These are phyloP conservation scores for Tenualosa ilisha DNA, from an alignment of 2,797 vertebrate genomes.

Conservation along the genomic window DNA sequence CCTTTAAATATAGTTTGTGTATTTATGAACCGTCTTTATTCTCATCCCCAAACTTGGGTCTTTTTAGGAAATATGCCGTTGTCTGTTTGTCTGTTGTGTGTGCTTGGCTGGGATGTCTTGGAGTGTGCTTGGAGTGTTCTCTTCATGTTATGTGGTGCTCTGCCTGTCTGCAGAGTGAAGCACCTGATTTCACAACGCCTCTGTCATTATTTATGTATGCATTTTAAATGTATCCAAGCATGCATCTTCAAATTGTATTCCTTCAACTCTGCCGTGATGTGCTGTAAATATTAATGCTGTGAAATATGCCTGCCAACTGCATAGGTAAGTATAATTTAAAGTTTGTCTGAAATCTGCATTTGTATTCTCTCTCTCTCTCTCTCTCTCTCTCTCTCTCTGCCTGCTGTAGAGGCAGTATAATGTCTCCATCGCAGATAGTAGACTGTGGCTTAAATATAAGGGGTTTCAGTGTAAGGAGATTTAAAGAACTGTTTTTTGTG, in stretches of 20 bases:
- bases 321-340: slow-evolving; percentile 53
- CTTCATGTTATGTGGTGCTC: slow-evolving; percentile 30
- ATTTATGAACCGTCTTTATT: neutral
- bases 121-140: slow-evolving; percentile 23
- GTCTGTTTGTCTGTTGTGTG: neutral
- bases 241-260: slow-evolving; percentile 54
- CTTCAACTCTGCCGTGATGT: slow-evolving; percentile 50
- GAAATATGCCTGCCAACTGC: slow-evolving; percentile 52
- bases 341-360: slow-evolving; percentile 52
- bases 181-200: slow-evolving; percentile 53
- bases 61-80: slow-evolving; percentile 15
- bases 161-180: slow-evolving; percentile 43
- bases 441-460: slow-evolving; percentile 13
- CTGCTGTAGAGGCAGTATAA: slow-evolving; percentile 4
- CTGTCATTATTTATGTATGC: slow-evolving; percentile 56
- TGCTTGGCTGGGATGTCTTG: slow-evolving; percentile 19
- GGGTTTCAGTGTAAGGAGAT: neutral
- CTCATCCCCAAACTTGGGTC: neutral
- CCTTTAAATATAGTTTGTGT: neutral
- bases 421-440: neutral
- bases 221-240: slow-evolving; percentile 56
- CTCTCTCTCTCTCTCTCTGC: neutral
- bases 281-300: slow-evolving; percentile 58
- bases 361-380: slow-evolving; percentile 26
- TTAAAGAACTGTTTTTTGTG: neutral